Conservation (phyloP, 2,888 invertebrate species). For the Rhingia campestris region DNA sequence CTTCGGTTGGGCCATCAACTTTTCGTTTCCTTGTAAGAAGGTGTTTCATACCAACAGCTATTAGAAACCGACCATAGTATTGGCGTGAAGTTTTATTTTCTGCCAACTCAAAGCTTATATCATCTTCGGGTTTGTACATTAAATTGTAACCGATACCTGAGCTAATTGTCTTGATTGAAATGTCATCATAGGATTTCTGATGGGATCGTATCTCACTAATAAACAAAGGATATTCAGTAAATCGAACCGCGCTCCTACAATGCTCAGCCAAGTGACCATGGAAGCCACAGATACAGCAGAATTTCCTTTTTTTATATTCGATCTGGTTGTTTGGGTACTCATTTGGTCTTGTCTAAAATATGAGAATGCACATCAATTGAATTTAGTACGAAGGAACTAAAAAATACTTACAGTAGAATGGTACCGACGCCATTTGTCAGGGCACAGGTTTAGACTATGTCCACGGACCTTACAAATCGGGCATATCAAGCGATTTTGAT, state of each 20-base stretch:
- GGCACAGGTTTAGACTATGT: conserved; percentile 86
- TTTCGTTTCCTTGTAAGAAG: conserved; percentile 74
- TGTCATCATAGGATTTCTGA: conserved; percentile 80
- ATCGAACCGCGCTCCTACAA: conserved; percentile 78
- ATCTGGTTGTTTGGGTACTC: conserved; percentile 78
- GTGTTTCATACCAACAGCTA: conserved; percentile 77
- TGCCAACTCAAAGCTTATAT: conserved; percentile 77
- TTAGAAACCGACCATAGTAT: conserved; percentile 80
- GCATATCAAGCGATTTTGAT: conserved; percentile 83
- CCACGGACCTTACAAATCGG: conserved; percentile 86
- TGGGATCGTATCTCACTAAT: conserved; percentile 79
- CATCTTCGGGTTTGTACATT: conserved; percentile 77
- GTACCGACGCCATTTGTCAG: conserved; percentile 90
- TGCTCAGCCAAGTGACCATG: conserved; percentile 84
- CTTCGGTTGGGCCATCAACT: neutral
- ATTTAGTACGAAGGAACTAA: neutral
- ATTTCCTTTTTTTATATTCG: conserved; percentile 80
- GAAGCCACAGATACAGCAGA: conserved; percentile 85
- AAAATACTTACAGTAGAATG: conserved; percentile 86
- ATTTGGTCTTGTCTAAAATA: conserved; percentile 83
- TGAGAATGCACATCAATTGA: conserved; percentile 7
- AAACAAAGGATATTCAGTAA: conserved; percentile 78
- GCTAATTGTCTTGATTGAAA: conserved; percentile 66
- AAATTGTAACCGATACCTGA: conserved; percentile 75
- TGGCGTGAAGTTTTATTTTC: conserved; percentile 72